Evolutionary conservation across 2,797 vertebrate species (phyloP), one percentile per base, ranked within the genome.

Genomic region (Hemibagrus guttatus): DNA sequence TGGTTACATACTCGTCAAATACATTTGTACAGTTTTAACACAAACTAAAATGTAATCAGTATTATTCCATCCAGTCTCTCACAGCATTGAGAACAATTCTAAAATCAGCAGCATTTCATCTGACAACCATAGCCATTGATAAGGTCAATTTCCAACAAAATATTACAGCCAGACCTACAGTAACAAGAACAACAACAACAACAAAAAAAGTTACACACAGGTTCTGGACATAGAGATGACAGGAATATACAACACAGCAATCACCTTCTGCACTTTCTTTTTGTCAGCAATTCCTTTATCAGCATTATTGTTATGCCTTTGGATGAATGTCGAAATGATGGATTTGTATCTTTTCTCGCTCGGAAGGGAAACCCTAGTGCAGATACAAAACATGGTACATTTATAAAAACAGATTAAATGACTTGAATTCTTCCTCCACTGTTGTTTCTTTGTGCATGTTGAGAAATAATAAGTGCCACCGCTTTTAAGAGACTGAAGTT

Each of bases 241-340:
- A 95, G 93, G 91, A 95, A 94, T 94, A 93, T 95, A 95, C 94
- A 95, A 94, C 94, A 96, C 95, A 94, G 93, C 92, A 94, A 95
- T 93, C 94, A 95, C 94, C 83, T 95, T 95, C 92, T 94, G 93
- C 92, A 92, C 85, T 92, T 90, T 91, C 90, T 91, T 91, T 91
- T 90, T 68, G 46, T 82, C 56, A 49, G 52, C 84, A 68, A 75
- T 89, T 91, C 89, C 91, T 90, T 90, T 59, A 80, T 91, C 91
- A 93, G 92, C 93, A 93, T 92, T 91, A 94, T 90, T 90, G 91
- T 89, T 94, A 93, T 92, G 92, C 93, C 93, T 92, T 91, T 93
- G 89, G 90, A 91, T 87, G 6, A 92, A 91, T 91, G 89, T 91
- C 90, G 87, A 90, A 93, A 93, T 91, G 85, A 93, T 93, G 89